Evolutionary conservation across 1,140 invertebrate species (phyloP).

Genomic region (Whitmania pigra): DNA sequence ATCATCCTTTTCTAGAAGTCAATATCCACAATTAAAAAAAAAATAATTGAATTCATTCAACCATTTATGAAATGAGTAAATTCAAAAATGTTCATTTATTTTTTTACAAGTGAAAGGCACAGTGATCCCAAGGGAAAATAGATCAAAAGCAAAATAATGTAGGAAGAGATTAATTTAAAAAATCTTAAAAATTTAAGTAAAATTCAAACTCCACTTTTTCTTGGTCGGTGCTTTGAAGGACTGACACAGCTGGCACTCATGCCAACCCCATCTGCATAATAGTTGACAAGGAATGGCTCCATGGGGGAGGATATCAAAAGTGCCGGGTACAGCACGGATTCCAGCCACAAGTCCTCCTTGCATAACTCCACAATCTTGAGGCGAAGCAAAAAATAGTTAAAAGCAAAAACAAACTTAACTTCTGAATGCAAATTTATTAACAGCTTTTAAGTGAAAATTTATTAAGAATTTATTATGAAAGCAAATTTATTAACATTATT

Average conservation of each 20-base stretch:
- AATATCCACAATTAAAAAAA: background rate
- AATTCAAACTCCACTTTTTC: background rate
- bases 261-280: slow-evolving; percentile 43
- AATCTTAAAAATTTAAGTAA: too few relatives aligned
- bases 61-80: background rate
- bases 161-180: background rate
- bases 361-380: slow-evolving; percentile 1
- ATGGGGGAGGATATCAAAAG: slow-evolving; percentile 41
- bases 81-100: background rate
- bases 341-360: slow-evolving; percentile 25
- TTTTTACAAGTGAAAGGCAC: background rate
- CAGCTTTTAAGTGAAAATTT: too few relatives aligned
- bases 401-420: slow-evolving; percentile 2
- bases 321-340: slow-evolving; percentile 31
- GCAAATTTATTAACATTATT: too few relatives aligned
- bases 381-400: background rate
- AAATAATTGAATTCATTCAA: too few relatives aligned
- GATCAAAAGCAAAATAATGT: background rate
- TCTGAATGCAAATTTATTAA: too few relatives aligned
- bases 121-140: background rate
- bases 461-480: too few relatives aligned
- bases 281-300: slow-evolving; percentile 39
- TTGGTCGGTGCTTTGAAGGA: background rate
- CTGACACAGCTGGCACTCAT: slow-evolving; percentile 33
- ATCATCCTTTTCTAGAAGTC: background rate